Conservation (phyloP, 1,140 invertebrate species). For the Wiebesia pumilae region DNA sequence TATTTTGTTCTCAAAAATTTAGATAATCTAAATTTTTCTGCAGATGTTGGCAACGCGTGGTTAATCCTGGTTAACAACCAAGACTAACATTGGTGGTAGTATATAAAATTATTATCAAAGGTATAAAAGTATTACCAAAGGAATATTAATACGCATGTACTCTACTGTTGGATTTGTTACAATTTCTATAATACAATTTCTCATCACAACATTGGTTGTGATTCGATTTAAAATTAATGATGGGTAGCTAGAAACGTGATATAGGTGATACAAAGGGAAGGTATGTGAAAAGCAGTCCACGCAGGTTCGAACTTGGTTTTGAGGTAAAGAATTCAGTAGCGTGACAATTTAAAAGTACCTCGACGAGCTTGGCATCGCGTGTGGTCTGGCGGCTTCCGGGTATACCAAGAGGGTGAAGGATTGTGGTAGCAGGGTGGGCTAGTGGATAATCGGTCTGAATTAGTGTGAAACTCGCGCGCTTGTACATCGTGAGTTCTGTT, state of each 20-base stretch:
- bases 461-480: slow-evolving; percentile 54
- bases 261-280: not conserved
- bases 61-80: too few relatives aligned
- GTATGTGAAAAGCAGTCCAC: too few relatives aligned
- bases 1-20: too few relatives aligned
- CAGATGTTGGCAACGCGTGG: too few relatives aligned
- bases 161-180: too few relatives aligned
- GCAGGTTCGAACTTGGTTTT: too few relatives aligned
- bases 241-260: not conserved
- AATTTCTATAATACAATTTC: too few relatives aligned
- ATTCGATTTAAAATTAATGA: not conserved
- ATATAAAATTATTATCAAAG: too few relatives aligned
- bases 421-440: not conserved
- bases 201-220: not conserved
- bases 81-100: too few relatives aligned
- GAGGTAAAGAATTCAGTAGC: not conserved
- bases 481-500: slow-evolving; percentile 58
- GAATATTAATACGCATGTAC: too few relatives aligned
- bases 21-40: too few relatives aligned
- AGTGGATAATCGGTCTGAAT: slow-evolving; percentile 63
- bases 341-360: not conserved
- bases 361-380: not conserved
- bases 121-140: too few relatives aligned
- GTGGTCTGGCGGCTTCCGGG: slow-evolving; percentile 3
- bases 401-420: not conserved